Conservation (phyloP, 2,113 vertebrate genomes). For the Myiagra hebetior region DNA sequence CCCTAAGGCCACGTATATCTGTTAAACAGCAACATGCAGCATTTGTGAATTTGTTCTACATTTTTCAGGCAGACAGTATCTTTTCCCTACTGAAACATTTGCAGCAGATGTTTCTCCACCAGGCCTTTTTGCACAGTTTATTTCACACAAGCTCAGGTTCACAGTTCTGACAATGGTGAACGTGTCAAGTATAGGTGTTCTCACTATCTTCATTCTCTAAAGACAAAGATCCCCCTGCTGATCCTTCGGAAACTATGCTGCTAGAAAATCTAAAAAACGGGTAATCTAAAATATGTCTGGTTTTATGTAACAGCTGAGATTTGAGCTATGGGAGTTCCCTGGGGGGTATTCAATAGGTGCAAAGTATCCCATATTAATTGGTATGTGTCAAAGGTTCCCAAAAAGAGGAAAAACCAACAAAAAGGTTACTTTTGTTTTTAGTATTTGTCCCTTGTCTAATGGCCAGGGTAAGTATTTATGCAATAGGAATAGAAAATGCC, state of each 20-base stretch:
- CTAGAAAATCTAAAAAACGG: background rate
- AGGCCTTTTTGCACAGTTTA: conserved; percentile 30
- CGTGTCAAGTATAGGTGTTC: background rate
- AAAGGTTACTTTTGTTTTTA: background rate
- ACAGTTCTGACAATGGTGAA: background rate
- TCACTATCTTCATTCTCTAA: background rate
- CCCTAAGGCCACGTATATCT: conserved; percentile 46
- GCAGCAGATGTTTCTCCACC: background rate
- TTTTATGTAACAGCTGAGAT: background rate
- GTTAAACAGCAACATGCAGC: conserved; percentile 47
- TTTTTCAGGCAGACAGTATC: background rate
- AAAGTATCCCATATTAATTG: background rate
- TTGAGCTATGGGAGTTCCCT: background rate
- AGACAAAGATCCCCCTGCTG: background rate
- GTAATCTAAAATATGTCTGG: background rate
- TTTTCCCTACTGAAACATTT: conserved; percentile 9
- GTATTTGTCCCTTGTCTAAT: background rate
- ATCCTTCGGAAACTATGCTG: background rate
- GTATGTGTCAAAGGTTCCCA: background rate
- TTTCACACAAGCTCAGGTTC: conserved; percentile 5
- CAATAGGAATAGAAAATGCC: background rate
- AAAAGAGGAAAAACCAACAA: background rate
- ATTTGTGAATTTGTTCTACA: conserved; percentile 18
- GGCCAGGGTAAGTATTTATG: background rate
- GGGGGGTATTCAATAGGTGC: background rate